Percentiles rank a stretch among this genome's conserved stretches.
Evolutionary conservation across 2,113 vertebrate species (phyloP).

Genomic region (Lycaon pictus): DNA sequence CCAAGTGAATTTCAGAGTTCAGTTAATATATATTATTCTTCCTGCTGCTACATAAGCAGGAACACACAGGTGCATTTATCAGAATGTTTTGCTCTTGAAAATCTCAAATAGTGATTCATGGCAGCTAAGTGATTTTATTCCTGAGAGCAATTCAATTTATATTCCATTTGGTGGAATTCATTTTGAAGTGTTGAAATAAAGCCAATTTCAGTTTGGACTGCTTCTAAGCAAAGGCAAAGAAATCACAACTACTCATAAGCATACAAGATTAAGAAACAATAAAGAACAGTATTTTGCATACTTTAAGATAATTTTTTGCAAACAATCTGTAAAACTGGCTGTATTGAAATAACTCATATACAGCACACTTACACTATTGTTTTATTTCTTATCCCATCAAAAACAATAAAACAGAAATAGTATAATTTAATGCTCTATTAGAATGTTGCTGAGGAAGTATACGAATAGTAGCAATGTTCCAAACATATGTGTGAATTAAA

Average conservation of each 20-base stretch:
- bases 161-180: slow-evolving; percentile 39
- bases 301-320: background rate
- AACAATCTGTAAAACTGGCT: background rate
- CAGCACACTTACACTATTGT: background rate
- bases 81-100: background rate
- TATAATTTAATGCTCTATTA: background rate
- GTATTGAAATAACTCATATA: background rate
- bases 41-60: background rate
- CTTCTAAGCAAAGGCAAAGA: slow-evolving; percentile 23
- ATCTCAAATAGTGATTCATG: slow-evolving; percentile 28
- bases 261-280: background rate
- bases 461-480: background rate
- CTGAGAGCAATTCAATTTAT: slow-evolving; percentile 58
- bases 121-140: slow-evolving; percentile 43
- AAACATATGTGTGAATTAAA: background rate
- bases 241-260: slow-evolving; percentile 15
- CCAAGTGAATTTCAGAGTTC: background rate
- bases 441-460: background rate
- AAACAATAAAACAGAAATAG: slow-evolving; percentile 42
- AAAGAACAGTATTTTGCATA: background rate
- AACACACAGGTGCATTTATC: background rate
- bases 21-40: background rate
- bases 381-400: background rate
- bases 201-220: background rate
- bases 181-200: slow-evolving; percentile 22